These are phyloP conservation scores for Spea hammondii DNA, from an alignment of 2,797 vertebrate species.

Conservation along the genomic window DNA sequence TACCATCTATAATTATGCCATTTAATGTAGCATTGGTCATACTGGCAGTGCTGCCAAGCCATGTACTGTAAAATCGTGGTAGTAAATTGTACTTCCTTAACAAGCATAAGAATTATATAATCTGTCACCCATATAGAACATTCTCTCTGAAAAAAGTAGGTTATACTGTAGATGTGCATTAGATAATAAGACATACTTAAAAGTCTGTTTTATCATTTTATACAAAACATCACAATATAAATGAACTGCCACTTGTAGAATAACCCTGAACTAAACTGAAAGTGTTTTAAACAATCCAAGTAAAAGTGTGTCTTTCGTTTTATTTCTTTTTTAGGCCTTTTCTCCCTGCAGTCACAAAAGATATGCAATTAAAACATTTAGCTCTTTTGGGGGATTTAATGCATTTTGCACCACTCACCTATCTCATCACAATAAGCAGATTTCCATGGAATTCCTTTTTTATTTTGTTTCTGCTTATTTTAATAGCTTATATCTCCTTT, in stretches of 20 bases:
- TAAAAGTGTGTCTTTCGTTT: not conserved
- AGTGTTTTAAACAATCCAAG: not conserved
- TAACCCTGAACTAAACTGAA: conserved; percentile 14
- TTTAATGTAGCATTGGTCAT: too few species aligned
- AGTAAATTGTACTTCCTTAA: too few species aligned
- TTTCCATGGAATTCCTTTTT: conserved; percentile 40
- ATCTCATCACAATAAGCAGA: conserved; percentile 44
- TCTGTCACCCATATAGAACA: too few species aligned
- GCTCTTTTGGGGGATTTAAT: conserved; percentile 29
- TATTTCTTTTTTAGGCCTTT: conserved; percentile 15
- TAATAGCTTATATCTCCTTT: not conserved
- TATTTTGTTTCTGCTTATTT: conserved; percentile 28
- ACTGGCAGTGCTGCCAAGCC: too few species aligned
- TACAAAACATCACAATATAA: not conserved
- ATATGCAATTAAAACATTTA: conserved; percentile 38
- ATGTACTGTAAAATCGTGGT: too few species aligned
- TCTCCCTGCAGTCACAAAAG: conserved; percentile 32
- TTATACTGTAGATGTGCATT: not conserved
- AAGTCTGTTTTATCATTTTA: not conserved
- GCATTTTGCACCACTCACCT: conserved; percentile 37
- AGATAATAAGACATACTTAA: not conserved
- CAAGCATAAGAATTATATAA: too few species aligned
- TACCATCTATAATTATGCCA: too few species aligned
- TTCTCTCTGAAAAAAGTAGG: not conserved
- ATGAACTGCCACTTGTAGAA: not conserved